Evolutionary conservation across 2,888 invertebrate species (phyloP), one percentile per base, ranked within the genome.

Genomic region (Caenorhabditis imperialis): DNA sequence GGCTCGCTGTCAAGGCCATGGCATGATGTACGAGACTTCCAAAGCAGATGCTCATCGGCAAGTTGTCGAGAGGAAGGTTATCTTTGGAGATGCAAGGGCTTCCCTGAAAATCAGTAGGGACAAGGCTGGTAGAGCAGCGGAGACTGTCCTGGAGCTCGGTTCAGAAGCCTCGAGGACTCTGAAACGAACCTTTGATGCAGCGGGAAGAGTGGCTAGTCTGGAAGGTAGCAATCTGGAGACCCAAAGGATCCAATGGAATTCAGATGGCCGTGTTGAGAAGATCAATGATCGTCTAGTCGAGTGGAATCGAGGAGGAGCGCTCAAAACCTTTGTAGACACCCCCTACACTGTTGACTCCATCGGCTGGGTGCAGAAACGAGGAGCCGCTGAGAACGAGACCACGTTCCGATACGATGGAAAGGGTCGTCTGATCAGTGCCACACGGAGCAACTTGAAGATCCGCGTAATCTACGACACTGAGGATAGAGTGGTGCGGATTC

Each of bases 251-350:
- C 33, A 57, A 3, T 82, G 73, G 40, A 77, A 82, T 38, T 55
- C 60, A 2, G 72, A 77, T 48, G 75, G 75, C 12, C 63, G 79
- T 25, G 35, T 75, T 7, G 70, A 61, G 23, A 73, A 61, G 8
- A 69, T 80, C 18, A 70, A 71, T 10, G 79, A 79, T 65, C 40
- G 54, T 22, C 50, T 60, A 10, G 61, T 80, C 2, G 80, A 80
- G 45, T 81, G 72, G 63, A 67, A 69, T 51, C 48, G 61, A 16
- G 77, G 80, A 33, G 80, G 82, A 55, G 61, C 78, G 1, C 37
- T 69, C 27, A 74, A 75, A 47, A 61, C 44, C 7, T 74, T 69
- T 38, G 63, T 65, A n/a, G 69, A 62, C 27, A 25, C 61, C 4
- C 47, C 69, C 7, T 81, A 78, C 38, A 25, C 42, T 14, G 48